phyloP scores from a whole-genome alignment of 2,888 invertebrate genomes.

The Cheilosia urbana region DNA sequence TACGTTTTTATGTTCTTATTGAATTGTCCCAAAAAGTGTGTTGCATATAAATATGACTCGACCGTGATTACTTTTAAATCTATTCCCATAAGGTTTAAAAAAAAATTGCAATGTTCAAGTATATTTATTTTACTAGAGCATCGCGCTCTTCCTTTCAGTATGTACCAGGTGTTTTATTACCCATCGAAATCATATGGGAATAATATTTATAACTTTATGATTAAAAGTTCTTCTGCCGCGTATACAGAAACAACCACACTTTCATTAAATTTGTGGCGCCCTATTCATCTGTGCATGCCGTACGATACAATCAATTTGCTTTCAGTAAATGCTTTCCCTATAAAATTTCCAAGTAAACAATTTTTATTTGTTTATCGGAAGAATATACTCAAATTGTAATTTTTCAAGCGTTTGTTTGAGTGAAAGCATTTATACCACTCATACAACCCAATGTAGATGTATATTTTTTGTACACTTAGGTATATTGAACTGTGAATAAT shows the following conservation, averaged over 20 bases:
- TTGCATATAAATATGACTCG: too few relatives aligned
- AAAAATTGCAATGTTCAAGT: neutral
- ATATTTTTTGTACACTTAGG: too few relatives aligned
- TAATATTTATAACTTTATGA: conserved; percentile 35
- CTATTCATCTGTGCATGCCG: neutral
- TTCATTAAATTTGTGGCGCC: conserved; percentile 5
- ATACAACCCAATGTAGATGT: neutral
- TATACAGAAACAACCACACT: neutral
- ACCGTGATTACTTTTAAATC: neutral
- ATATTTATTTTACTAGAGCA: neutral
- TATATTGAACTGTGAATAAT: neutral
- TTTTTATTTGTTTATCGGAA: conserved; percentile 11
- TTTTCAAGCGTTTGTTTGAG: conserved; percentile 5
- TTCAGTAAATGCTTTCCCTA: conserved; percentile 11
- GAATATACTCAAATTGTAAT: conserved; percentile 13
- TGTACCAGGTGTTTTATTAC: conserved; percentile 35
- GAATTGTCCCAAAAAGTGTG: too few relatives aligned
- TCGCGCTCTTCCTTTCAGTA: neutral
- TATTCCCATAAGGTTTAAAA: neutral
- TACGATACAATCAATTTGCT: conserved; percentile 17
- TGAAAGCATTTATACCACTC: conserved; percentile 25
- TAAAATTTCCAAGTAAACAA: conserved; percentile 31
- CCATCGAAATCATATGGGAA: conserved; percentile 12
- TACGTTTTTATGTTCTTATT: too few relatives aligned
- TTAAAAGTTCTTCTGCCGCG: conserved; percentile 9